Conservation (phyloP, 1,140 invertebrate genomes). For the Cotesia typhae region DNA sequence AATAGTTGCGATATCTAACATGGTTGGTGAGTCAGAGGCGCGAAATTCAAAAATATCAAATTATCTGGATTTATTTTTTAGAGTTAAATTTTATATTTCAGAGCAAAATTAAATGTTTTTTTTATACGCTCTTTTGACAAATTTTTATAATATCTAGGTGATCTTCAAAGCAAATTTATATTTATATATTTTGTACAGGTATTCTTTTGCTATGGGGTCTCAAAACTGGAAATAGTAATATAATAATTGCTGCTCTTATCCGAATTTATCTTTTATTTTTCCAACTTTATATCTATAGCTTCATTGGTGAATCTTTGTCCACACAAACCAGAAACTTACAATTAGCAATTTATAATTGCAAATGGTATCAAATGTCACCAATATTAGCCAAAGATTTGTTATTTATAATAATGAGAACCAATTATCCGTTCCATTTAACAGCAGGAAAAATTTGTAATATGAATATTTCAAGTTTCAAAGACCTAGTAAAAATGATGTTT, state of each 20-base stretch:
- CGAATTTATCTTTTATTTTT: slow-evolving; percentile 27
- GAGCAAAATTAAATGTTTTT: no score
- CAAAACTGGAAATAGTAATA: slow-evolving; percentile 2
- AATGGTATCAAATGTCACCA: slow-evolving; percentile 35
- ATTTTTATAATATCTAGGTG: no score
- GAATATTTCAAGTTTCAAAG: slow-evolving; percentile 35
- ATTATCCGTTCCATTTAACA: slow-evolving; percentile 36
- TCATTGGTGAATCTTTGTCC: slow-evolving; percentile 31
- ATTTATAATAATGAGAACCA: slow-evolving; percentile 35
- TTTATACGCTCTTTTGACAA: no score
- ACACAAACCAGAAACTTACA: slow-evolving; percentile 26
- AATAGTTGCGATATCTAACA: no score
- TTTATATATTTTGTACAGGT: slow-evolving; percentile 5
- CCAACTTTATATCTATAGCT: slow-evolving; percentile 38
- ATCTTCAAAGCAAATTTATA: not conserved
- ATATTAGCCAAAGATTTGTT: slow-evolving; percentile 25
- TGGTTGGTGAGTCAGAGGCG: no score
- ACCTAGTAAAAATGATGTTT: slow-evolving; percentile 36
- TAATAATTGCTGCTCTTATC: not conserved
- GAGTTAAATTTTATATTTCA: no score
- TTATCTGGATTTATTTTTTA: no score
- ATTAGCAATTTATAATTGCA: slow-evolving; percentile 30
- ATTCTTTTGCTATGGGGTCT: slow-evolving; percentile 14
- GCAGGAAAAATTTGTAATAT: slow-evolving; percentile 35
- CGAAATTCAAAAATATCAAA: no score